A percentile compares a stretch with the other conserved stretches of the same genome.
Conservation (phyloP, 37 sponge, comb jelly and placozoan species). For the Halisarca cf. caerulea region DNA sequence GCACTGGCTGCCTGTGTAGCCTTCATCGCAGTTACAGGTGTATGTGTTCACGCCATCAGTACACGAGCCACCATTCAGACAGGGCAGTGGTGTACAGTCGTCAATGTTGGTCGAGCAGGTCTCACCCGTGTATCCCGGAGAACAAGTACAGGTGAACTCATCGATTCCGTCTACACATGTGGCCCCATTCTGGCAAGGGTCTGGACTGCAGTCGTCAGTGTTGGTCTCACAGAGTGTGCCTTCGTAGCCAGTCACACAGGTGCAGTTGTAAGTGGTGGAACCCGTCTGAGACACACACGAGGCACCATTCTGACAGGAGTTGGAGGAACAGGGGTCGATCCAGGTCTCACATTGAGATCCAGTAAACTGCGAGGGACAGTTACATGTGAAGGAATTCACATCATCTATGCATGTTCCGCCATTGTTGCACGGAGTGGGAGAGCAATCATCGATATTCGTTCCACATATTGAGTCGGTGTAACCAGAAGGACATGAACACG, state of each 20-base stretch:
- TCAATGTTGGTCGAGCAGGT: slow-evolving; percentile 20
- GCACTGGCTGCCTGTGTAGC: slow-evolving; percentile 30
- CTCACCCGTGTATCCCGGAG: slow-evolving; percentile 20
- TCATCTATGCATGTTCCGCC: slow-evolving; percentile 39
- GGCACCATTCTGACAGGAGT: not conserved
- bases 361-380: not conserved
- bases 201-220: slow-evolving; percentile 3
- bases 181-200: not conserved
- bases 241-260: slow-evolving; percentile 8
- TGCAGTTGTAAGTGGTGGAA: not conserved
- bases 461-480: slow-evolving; percentile 7
- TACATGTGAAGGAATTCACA: not conserved
- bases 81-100: slow-evolving; percentile 21
- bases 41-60: not conserved
- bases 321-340: not conserved
- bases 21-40: slow-evolving; percentile 8
- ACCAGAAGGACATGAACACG: not conserved
- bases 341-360: not conserved
- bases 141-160: slow-evolving; percentile 5
- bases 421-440: slow-evolving; percentile 36
- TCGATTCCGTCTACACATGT: slow-evolving; percentile 4
- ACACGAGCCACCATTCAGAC: slow-evolving; percentile 34
- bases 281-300: not conserved
- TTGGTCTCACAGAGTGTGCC: not conserved
- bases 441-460: slow-evolving; percentile 42